Percentiles rank a stretch among this genome's conserved stretches.
Evolutionary conservation across 2,888 invertebrate genomes (phyloP).

Genomic region (Leptinotarsa juncta): DNA sequence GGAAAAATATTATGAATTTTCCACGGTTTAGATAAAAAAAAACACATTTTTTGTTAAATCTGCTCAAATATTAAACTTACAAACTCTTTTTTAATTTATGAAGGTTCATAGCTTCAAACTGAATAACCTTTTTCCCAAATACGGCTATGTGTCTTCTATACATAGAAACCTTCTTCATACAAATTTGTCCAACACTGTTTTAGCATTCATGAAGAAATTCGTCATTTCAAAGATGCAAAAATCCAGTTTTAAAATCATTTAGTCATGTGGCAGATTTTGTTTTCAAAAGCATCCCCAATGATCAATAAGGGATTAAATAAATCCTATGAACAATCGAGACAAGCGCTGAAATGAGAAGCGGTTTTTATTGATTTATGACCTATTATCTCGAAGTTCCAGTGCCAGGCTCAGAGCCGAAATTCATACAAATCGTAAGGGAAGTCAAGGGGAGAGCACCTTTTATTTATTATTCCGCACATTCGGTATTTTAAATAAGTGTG

Average conservation of each 20-base stretch:
- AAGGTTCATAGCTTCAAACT: no score
- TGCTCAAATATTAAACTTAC: no score
- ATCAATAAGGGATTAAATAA: not conserved
- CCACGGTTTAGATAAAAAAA: no score
- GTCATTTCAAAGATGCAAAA: no score
- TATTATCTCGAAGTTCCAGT: conserved; percentile 6
- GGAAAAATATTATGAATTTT: no score
- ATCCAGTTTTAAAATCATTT: no score
- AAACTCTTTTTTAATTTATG: no score
- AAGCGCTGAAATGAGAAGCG: conserved; percentile 8
- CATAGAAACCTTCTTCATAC: not conserved
- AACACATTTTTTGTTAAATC: no score
- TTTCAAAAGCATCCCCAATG: not conserved
- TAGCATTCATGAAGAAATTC: not conserved
- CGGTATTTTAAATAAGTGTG: no score
- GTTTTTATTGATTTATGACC: conserved; percentile 9
- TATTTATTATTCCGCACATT: not conserved
- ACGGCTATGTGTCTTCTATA: no score
- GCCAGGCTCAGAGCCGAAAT: conserved; percentile 4
- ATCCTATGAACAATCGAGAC: not conserved
- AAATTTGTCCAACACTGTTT: not conserved
- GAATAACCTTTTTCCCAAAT: no score
- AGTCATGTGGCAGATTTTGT: not conserved
- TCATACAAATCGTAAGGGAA: not conserved
- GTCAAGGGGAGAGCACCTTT: not conserved